These are phyloP conservation scores for Taphrorychus bicolor DNA, from an alignment of 2,888 invertebrate species.

Conservation along the genomic window DNA sequence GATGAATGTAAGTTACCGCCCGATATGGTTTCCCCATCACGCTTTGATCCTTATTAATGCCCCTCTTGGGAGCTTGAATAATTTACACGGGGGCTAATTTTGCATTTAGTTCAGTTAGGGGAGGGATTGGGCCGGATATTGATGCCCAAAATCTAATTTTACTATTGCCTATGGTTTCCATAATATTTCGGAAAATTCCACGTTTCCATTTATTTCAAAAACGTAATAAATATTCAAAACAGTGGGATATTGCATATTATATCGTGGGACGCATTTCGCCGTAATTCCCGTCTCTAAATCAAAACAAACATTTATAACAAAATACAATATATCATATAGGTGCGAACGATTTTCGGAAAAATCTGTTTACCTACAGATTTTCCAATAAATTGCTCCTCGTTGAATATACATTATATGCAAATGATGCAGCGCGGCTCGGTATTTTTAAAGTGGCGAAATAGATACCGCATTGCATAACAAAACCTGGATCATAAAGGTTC, in stretches of 20 bases:
- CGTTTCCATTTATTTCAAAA: neutral
- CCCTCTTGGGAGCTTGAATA: neutral
- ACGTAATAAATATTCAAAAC: neutral
- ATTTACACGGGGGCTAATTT: neutral
- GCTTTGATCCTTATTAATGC: conserved; percentile 7
- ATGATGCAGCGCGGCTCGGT: neutral
- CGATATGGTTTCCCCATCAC: conserved; percentile 1
- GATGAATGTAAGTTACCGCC: neutral
- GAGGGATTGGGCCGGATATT: neutral
- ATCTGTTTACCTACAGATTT: conserved; percentile 1
- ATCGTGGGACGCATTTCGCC: neutral
- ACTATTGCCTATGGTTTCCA: too few species aligned
- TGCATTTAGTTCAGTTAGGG: neutral
- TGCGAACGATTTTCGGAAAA: neutral
- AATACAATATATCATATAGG: neutral
- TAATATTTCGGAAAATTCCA: neutral
- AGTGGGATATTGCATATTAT: too few species aligned
- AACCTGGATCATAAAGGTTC: neutral
- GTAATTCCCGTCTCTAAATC: neutral
- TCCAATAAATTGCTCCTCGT: neutral
- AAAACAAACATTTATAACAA: neutral
- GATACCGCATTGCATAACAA: neutral
- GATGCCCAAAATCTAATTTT: neutral
- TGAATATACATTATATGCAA: conserved; percentile 2
- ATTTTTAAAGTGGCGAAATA: neutral